These are phyloP conservation scores for Rhizoglyphus robini DNA, from an alignment of 1,140 invertebrate species.

Conservation along the genomic window DNA sequence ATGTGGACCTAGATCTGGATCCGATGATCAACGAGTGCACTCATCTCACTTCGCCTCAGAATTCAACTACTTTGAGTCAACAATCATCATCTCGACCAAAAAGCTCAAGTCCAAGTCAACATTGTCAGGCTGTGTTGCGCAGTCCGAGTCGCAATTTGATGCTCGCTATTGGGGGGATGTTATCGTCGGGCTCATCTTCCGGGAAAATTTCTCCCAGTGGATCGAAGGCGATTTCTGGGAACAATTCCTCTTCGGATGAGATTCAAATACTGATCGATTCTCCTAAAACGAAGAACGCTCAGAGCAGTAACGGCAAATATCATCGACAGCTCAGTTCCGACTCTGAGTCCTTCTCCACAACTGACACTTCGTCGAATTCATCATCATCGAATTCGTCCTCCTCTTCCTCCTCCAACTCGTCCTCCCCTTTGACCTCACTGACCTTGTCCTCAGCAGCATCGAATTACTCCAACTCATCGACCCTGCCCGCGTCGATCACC, in stretches of 20 bases:
- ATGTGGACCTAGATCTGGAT: background rate
- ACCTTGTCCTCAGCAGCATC: background rate
- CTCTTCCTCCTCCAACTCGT: background rate
- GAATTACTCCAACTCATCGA: background rate
- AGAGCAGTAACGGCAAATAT: background rate
- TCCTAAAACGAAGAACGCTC: background rate
- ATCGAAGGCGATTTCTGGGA: background rate
- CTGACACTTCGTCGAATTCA: background rate
- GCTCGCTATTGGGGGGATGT: conserved; percentile 1
- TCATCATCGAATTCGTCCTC: background rate
- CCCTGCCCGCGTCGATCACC: too few species aligned
- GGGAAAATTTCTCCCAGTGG: background rate
- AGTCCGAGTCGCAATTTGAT: conserved; percentile 5
- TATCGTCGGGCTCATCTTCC: background rate
- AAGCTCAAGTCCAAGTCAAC: background rate
- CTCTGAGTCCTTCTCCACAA: too few species aligned
- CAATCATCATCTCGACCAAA: background rate
- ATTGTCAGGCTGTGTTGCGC: too few species aligned
- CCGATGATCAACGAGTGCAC: conserved; percentile 7
- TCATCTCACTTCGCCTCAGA: background rate
- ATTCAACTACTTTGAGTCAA: background rate
- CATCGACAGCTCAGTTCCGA: background rate
- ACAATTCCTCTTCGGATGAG: background rate
- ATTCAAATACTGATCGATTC: background rate
- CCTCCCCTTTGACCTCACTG: background rate